phyloP scores from a whole-genome alignment of 2,888 invertebrate genomes.

The Branchipolynoe longqiensis region DNA sequence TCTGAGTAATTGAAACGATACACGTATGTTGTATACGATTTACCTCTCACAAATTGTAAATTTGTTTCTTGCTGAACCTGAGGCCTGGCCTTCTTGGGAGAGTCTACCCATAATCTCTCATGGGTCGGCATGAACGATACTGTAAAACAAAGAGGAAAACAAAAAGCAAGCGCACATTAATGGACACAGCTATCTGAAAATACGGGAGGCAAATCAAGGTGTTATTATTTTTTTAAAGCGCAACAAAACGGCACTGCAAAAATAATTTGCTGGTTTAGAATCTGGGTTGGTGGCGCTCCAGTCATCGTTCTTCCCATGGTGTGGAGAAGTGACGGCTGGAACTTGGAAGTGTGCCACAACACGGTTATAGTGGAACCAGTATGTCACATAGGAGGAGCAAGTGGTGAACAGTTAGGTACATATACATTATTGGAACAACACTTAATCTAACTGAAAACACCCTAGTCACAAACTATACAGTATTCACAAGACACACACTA shows the following conservation, averaged over 20 bases:
- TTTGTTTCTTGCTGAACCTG: too few species aligned
- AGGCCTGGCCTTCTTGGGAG: constrained; percentile 32
- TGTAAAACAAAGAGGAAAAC: not conserved
- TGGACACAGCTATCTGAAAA: not conserved
- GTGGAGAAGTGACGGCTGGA: not conserved
- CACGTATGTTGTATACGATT: not conserved
- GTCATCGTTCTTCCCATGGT: not conserved
- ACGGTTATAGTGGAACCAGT: constrained; percentile 9
- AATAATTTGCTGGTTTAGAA: too few species aligned
- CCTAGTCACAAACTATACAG: too few species aligned
- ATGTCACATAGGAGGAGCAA: not conserved
- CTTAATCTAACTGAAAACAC: too few species aligned
- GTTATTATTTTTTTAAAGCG: not conserved
- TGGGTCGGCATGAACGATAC: constrained; percentile 26
- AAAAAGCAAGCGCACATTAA: not conserved
- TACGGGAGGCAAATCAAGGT: not conserved
- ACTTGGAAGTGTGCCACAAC: not conserved
- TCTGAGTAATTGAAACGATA: constrained; percentile 16
- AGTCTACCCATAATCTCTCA: constrained; percentile 38
- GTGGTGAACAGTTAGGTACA: too few species aligned
- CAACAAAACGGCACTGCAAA: too few species aligned
- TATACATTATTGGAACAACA: too few species aligned
- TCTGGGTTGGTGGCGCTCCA: not conserved
- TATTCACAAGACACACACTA: too few species aligned
- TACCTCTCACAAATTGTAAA: not conserved